These are phyloP conservation scores for Choristoneura fumiferana DNA, from an alignment of 1,140 invertebrate genomes.

Conservation along the genomic window DNA sequence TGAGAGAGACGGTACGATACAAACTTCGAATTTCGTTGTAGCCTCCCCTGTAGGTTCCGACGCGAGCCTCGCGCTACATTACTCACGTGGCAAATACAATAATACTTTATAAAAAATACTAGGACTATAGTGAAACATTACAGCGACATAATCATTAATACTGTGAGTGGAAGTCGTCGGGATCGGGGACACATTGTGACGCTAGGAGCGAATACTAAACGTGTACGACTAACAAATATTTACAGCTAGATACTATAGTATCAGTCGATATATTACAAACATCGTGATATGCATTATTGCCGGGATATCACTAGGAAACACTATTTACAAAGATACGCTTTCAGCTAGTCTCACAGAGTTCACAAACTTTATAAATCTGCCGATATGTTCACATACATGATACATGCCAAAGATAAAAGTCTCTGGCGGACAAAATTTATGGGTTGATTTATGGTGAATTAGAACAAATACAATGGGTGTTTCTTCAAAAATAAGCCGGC, in stretches of 20 bases:
- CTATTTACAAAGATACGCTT: conserved; percentile 54
- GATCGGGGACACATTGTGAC: conserved; percentile 46
- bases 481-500: neutral
- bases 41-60: no score
- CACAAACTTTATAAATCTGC: conserved; percentile 2
- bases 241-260: conserved; percentile 42
- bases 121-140: conserved; percentile 37
- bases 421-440: no score
- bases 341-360: conserved; percentile 7
- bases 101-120: conserved; percentile 45
- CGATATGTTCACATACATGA: conserved; percentile 3
- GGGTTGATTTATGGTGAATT: neutral
- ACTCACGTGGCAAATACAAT: conserved; percentile 27
- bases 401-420: no score
- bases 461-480: neutral
- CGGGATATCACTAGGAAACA: conserved; percentile 64
- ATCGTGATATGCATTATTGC: conserved; percentile 76
- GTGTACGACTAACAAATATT: conserved; percentile 41
- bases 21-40: no score
- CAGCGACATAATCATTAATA: conserved; percentile 34
- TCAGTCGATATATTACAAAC: conserved; percentile 57
- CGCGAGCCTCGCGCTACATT: conserved; percentile 19
- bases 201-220: conserved; percentile 51
- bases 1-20: no score
- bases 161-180: conserved; percentile 38